Evolutionary conservation across 1,140 invertebrate species (phyloP).

Genomic region (Lordiphosa clarofinis): DNA sequence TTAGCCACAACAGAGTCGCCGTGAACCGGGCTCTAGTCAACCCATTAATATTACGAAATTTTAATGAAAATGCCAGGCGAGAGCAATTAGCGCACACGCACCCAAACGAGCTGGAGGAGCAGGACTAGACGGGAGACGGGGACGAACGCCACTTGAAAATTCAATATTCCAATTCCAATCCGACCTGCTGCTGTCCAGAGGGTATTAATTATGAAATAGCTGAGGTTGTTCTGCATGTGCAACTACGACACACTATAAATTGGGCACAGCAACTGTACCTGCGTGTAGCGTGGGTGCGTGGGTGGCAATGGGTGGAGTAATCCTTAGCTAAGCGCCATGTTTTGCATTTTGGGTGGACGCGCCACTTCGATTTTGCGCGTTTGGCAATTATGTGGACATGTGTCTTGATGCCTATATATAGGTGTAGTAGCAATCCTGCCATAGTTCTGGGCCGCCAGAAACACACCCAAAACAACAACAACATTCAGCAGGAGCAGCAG

Average conservation of each 20-base stretch:
- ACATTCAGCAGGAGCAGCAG: no score
- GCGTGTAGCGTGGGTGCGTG: no score
- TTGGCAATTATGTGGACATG: conserved; percentile 76
- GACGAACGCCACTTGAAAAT: conserved; percentile 26
- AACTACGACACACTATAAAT: conserved; percentile 37
- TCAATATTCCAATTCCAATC: conserved; percentile 39
- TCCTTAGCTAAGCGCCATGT: conserved; percentile 31
- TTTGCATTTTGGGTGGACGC: conserved; percentile 5
- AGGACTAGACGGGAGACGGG: neutral
- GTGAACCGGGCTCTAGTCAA: conserved; percentile 2
- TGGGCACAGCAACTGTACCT: conserved; percentile 63
- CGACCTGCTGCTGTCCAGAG: neutral
- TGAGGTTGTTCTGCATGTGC: conserved; percentile 17
- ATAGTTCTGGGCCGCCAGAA: no score
- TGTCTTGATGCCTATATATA: conserved; percentile 32
- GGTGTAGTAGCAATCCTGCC: no score
- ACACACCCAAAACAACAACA: no score
- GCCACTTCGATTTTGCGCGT: conserved; percentile 73
- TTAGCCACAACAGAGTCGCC: conserved; percentile 43
- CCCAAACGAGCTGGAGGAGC: neutral
- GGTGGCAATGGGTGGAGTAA: conserved; percentile 25
- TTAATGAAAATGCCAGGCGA: conserved; percentile 63
- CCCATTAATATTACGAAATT: conserved; percentile 70
- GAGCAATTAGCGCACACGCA: conserved; percentile 40
- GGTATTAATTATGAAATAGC: conserved; percentile 25